Evolutionary conservation across 2,888 invertebrate genomes (phyloP).

Genomic region (Tanypteryx hageni): DNA sequence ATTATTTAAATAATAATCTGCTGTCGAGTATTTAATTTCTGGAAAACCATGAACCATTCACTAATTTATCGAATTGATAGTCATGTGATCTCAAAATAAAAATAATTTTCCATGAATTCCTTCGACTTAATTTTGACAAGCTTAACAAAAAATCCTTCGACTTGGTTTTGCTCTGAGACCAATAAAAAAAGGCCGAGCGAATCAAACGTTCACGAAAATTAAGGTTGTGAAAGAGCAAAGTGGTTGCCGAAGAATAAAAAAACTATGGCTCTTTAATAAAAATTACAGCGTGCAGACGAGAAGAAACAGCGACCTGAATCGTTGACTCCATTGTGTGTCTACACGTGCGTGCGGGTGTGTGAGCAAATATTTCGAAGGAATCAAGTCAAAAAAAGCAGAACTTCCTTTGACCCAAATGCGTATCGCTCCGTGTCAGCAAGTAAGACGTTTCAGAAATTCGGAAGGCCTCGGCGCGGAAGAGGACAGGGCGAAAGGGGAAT

Average conservation of each 20-base stretch:
- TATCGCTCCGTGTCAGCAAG: not conserved
- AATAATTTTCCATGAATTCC: not conserved
- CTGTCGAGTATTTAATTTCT: too few species aligned
- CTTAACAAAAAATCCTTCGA: not conserved
- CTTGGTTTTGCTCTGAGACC: not conserved
- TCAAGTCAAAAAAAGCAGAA: not conserved
- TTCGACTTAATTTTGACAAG: not conserved
- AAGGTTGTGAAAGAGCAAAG: not conserved
- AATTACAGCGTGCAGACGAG: not conserved
- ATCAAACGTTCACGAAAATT: not conserved
- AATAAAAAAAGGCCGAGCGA: not conserved
- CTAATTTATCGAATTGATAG: too few species aligned
- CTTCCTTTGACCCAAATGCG: slow-evolving; percentile 28
- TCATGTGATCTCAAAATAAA: too few species aligned
- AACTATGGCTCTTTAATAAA: not conserved
- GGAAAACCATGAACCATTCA: too few species aligned
- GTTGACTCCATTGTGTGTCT: not conserved
- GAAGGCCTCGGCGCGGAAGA: not conserved
- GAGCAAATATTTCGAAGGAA: not conserved
- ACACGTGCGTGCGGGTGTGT: slow-evolving; percentile 21
- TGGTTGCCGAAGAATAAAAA: not conserved
- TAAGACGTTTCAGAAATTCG: slow-evolving; percentile 23
- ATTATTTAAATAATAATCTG: too few species aligned
- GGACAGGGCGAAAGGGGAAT: too few species aligned
- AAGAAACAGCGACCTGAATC: slow-evolving; percentile 25